Conservation (phyloP, 2,113 vertebrate genomes). For the Microcebus lehilahytsara region DNA sequence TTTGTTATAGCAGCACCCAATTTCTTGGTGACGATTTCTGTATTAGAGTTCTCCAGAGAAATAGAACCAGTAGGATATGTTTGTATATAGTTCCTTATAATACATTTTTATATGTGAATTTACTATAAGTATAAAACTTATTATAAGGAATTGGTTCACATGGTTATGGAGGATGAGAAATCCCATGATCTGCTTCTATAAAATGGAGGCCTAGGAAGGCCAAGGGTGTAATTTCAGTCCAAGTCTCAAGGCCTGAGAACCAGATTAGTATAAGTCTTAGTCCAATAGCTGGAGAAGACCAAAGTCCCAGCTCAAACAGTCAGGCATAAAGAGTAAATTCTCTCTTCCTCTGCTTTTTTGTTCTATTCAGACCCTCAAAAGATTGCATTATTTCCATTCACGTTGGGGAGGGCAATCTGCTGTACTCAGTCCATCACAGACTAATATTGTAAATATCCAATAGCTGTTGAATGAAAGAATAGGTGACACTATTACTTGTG, state of each 20-base stretch:
- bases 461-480: background rate
- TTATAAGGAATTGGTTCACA: background rate
- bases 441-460: background rate
- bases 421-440: background rate
- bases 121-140: background rate
- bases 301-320: background rate
- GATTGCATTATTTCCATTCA: background rate
- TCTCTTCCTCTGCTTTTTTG: background rate
- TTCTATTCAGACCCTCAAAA: background rate
- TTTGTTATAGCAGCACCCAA: background rate
- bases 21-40: background rate
- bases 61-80: background rate
- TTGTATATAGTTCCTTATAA: background rate
- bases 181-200: background rate
- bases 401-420: background rate
- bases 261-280: background rate
- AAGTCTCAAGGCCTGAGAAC: background rate
- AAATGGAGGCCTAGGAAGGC: background rate
- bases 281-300: background rate
- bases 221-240: background rate
- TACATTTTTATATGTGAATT: background rate
- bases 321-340: background rate
- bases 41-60: background rate
- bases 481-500: background rate
- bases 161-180: background rate